Conservation (phyloP, 1,140 invertebrate species). For the Hyles euphorbiae region DNA sequence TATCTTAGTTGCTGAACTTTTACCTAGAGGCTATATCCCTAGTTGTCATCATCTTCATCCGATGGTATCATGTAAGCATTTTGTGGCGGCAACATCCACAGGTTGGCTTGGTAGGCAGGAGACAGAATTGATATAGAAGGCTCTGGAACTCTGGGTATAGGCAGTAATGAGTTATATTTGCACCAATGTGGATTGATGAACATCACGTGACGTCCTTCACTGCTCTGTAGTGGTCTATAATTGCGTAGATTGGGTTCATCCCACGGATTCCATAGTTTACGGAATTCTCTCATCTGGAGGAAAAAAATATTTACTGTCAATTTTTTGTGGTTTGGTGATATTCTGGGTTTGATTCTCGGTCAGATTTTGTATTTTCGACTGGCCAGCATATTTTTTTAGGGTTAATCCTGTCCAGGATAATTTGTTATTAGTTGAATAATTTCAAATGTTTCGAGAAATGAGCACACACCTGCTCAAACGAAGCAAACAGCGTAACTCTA, state of each 20-base stretch:
- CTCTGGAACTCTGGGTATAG: slow-evolving; percentile 58
- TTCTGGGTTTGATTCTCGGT: no score
- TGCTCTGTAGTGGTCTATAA: slow-evolving; percentile 50
- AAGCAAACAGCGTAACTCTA: slow-evolving; percentile 41
- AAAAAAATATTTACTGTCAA: background rate
- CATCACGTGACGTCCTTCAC: slow-evolving; percentile 49
- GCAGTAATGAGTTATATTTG: slow-evolving; percentile 65
- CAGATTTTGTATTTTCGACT: no score
- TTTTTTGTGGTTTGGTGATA: no score
- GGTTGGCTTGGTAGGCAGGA: slow-evolving; percentile 37
- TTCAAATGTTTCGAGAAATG: no score
- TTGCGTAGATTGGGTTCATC: slow-evolving; percentile 57
- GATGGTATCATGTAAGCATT: slow-evolving; percentile 43
- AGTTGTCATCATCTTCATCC: no score
- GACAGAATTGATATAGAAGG: slow-evolving; percentile 53
- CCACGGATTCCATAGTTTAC: slow-evolving; percentile 58
- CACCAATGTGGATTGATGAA: slow-evolving; percentile 68
- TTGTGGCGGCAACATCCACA: slow-evolving; percentile 55
- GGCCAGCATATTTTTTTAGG: no score
- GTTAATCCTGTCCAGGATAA: no score
- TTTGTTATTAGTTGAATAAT: no score
- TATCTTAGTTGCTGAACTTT: no score
- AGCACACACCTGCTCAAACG: slow-evolving; percentile 45
- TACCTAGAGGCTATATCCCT: no score
- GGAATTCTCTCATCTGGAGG: slow-evolving; percentile 74